Base-by-base conservation (phyloP, 2,888 invertebrate genomes). In the Petrolisthes manimaculis region DNA sequence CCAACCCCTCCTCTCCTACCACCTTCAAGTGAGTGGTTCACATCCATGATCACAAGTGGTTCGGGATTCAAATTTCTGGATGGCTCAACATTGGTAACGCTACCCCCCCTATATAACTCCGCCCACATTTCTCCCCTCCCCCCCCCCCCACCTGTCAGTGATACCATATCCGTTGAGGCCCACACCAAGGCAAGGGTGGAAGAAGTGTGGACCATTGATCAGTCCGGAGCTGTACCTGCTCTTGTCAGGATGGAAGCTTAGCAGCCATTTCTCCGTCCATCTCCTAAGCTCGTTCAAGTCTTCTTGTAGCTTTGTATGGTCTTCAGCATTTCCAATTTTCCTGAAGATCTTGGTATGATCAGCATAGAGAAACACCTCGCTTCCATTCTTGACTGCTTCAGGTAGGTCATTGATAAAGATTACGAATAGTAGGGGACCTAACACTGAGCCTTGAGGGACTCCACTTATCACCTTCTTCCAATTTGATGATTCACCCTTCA, bases 201-300 rank as follows among this genome's bases (percentile, higher is more conserved):
- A n/a, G n/a, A n/a, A n/a, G n/a, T n/a, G n/a, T n/a, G n/a, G n/a
- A n/a, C n/a, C n/a, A n/a, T n/a, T n/a, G n/a, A n/a, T n/a, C n/a
- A n/a, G n/a, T n/a, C n/a, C n/a, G n/a, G n/a, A n/a, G n/a, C n/a
- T n/a, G n/a, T n/a, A 24, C 53, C 55, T 80, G 81, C 81, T 80
- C 55, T 80, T 80, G 12, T 80, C 82, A 4, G 82, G 82, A 2
- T 82, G 69, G 54, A 83, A 83, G 71, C 71, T 83, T 1, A 83
- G 24, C 1, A 51, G 69, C 84, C 74, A 21, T 55, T 84, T 74
- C 21, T 75, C 74, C 74, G 55, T 54, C 74, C 74, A 84, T 3
- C 21, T 18, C 21, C 74, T 71, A 24, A 84, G 75, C 21, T 74
- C 74, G 55, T 84, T 53, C 74, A 84, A 53, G 55, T 84, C 84